A percentile compares a stretch with the other conserved stretches of the same genome.
Conservation (phyloP, 2,113 vertebrate genomes). For the Saguinus midas region DNA sequence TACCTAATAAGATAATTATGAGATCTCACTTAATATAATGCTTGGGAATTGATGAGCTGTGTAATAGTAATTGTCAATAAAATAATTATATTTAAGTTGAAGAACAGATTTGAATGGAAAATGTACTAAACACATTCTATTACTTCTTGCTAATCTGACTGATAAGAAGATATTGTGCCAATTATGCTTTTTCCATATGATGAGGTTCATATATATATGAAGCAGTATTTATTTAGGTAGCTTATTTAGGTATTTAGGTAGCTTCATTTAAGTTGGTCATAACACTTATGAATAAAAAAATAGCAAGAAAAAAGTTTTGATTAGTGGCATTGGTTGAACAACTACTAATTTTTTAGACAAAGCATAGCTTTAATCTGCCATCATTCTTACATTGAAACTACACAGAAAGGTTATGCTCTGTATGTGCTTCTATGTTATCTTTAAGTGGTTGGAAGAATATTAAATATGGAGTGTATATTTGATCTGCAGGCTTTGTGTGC, state of each 20-base stretch:
- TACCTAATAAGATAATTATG: neutral
- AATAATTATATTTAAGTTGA: neutral
- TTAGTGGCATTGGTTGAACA: neutral
- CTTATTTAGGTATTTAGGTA: neutral
- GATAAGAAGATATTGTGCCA: neutral
- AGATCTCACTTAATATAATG: neutral
- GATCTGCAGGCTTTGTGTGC: neutral
- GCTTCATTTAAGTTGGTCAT: neutral
- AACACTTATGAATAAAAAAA: neutral
- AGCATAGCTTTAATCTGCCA: neutral
- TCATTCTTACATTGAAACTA: neutral
- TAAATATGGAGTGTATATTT: neutral
- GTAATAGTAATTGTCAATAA: neutral
- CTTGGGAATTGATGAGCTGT: neutral
- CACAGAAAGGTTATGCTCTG: neutral
- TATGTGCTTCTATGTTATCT: neutral
- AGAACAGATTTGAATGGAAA: neutral
- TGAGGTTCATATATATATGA: neutral
- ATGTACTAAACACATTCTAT: neutral
- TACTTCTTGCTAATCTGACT: neutral
- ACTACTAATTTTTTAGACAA: neutral
- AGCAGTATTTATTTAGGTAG: neutral
- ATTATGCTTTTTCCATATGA: neutral
- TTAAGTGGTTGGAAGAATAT: neutral
- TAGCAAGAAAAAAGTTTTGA: neutral